Percentiles rank a stretch among this genome's conserved stretches.
phyloP scores from a whole-genome alignment of 2,888 invertebrate genomes.

The Lysandra bellargus region DNA sequence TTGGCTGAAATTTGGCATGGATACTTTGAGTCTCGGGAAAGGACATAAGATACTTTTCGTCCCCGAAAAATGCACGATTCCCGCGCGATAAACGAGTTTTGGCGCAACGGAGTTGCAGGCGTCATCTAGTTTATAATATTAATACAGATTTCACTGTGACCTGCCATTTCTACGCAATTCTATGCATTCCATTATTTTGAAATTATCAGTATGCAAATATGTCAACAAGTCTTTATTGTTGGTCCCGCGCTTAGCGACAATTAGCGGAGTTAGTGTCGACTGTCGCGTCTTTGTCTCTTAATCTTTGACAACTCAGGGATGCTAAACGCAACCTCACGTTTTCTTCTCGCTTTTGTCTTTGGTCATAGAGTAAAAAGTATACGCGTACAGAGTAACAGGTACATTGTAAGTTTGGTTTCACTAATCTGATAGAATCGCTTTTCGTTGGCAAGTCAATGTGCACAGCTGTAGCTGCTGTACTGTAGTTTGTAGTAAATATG shows the following conservation, averaged over 20 bases:
- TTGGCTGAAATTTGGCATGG: too few species aligned
- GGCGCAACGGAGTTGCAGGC: too few species aligned
- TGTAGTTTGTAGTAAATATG: too few species aligned
- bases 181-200: background rate
- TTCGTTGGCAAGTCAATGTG: too few species aligned
- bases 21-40: too few species aligned
- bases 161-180: background rate
- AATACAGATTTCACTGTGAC: background rate
- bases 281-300: conserved; percentile 45
- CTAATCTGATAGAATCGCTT: too few species aligned
- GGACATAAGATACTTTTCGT: too few species aligned
- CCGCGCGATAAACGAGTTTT: too few species aligned
- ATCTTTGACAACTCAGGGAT: conserved; percentile 34
- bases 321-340: background rate
- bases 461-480: too few species aligned
- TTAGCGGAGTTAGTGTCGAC: conserved; percentile 53
- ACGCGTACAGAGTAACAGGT: background rate
- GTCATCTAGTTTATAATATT: too few species aligned
- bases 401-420: background rate
- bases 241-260: conserved; percentile 43
- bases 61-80: too few species aligned
- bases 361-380: background rate
- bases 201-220: conserved; percentile 8
- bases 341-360: conserved; percentile 12
- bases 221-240: conserved; percentile 38